These are phyloP conservation scores for Aethes cnicana DNA, from an alignment of 2,888 invertebrate genomes.

Conservation along the genomic window DNA sequence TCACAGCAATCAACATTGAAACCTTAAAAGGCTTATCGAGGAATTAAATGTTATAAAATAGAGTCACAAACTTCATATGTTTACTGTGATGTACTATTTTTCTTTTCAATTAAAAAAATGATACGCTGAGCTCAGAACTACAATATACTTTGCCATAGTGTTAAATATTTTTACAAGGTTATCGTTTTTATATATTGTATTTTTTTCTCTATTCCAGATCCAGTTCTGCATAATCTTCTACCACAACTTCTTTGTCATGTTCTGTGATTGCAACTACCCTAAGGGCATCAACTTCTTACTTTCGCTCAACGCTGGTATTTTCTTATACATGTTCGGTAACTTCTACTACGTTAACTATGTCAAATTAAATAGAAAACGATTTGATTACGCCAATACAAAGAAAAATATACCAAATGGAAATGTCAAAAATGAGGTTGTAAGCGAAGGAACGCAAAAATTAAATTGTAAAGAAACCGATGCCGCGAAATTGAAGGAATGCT, in stretches of 20 bases:
- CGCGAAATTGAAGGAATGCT: constrained; percentile 55
- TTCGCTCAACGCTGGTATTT: constrained; percentile 85
- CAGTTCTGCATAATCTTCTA: constrained; percentile 90
- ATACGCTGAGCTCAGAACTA: too few species aligned
- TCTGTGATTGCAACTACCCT: constrained; percentile 87
- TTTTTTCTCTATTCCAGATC: constrained; percentile 79
- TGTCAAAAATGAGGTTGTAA: constrained; percentile 8
- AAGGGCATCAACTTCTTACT: constrained; percentile 86
- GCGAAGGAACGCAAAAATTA: constrained; percentile 21
- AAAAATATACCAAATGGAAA: too few species aligned
- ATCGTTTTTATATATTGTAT: too few species aligned
- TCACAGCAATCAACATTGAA: too few species aligned
- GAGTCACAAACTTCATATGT: too few species aligned
- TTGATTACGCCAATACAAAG: too few species aligned
- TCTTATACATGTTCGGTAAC: constrained; percentile 89
- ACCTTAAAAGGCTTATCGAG: too few species aligned
- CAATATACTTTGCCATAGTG: too few species aligned
- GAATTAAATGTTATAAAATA: too few species aligned
- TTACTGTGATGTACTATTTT: too few species aligned
- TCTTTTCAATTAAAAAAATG: too few species aligned
- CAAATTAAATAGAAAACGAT: constrained; percentile 45
- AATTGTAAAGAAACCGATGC: constrained; percentile 1
- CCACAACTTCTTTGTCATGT: constrained; percentile 85
- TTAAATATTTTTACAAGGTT: too few species aligned
- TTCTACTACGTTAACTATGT: constrained; percentile 88